Percentiles rank a stretch among this genome's conserved stretches.
phyloP scores from a whole-genome alignment of 53 echinoderm and acorn worm genomes.

The Stichopus horrens region DNA sequence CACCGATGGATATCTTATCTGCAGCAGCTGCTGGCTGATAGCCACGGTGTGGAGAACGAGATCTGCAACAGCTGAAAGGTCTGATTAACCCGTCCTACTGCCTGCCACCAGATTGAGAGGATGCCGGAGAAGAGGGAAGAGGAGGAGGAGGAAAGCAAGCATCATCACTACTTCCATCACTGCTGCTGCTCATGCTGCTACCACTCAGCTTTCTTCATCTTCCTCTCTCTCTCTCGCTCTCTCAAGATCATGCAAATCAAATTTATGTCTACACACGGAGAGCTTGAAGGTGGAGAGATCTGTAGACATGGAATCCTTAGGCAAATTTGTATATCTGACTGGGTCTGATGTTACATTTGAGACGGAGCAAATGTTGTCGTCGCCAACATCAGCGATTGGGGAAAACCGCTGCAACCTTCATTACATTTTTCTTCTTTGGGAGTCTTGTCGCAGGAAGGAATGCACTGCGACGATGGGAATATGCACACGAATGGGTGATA shows the following conservation, averaged over 20 bases:
- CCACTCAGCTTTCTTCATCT: background rate
- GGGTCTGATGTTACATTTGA: slow-evolving; percentile 10
- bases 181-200: background rate
- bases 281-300: slow-evolving; percentile 6
- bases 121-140: background rate
- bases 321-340: slow-evolving; percentile 12
- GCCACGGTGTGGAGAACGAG: background rate
- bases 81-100: background rate
- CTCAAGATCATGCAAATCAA: slow-evolving; percentile 15
- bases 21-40: slow-evolving; percentile 19
- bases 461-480: too few species aligned
- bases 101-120: background rate
- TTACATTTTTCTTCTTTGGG: background rate
- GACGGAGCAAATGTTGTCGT: slow-evolving; percentile 1
- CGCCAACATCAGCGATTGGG: background rate
- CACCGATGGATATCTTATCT: slow-evolving; percentile 7
- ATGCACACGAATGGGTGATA: too few species aligned
- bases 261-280: slow-evolving; percentile 7
- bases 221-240: too few species aligned
- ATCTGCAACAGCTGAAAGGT: slow-evolving; percentile 21
- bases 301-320: background rate
- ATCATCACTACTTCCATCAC: background rate
- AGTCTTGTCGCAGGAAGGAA: too few species aligned
- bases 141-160: background rate
- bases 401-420: background rate